Percentiles rank a stretch among this genome's conserved stretches.
Conservation (phyloP, 1,140 invertebrate species). For the Caenorhabditis latens region DNA sequence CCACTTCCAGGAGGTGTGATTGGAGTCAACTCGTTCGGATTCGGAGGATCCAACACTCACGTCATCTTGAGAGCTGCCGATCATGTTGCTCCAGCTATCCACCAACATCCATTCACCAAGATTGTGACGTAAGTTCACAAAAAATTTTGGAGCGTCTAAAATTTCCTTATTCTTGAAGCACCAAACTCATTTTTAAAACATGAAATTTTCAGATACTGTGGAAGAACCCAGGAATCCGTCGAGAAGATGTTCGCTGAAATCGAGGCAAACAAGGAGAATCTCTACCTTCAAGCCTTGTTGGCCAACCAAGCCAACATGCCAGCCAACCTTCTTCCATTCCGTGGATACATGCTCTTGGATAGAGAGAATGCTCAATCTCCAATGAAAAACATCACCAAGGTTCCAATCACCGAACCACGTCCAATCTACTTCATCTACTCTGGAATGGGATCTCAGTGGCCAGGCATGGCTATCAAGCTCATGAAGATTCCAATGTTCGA, state of each 20-base stretch:
- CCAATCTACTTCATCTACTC: constrained; percentile 94
- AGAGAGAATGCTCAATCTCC: constrained; percentile 77
- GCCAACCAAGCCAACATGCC: constrained; percentile 75
- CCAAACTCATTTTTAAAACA: constrained; percentile 78
- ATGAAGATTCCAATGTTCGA: constrained; percentile 87
- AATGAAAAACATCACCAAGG: constrained; percentile 80
- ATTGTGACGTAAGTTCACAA: constrained; percentile 50
- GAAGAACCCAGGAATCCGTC: constrained; percentile 87
- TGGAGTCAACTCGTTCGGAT: constrained; percentile 94
- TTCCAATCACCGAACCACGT: constrained; percentile 79
- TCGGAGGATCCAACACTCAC: constrained; percentile 96
- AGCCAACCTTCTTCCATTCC: constrained; percentile 76
- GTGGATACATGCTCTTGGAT: constrained; percentile 69
- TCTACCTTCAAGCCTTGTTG: constrained; percentile 74
- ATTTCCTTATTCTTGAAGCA: neutral
- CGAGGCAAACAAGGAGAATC: constrained; percentile 77
- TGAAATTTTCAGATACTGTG: constrained; percentile 85
- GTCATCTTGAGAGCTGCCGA: constrained; percentile 82
- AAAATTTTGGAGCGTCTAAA: constrained; percentile 63
- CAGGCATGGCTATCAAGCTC: constrained; percentile 89
- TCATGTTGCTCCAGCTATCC: constrained; percentile 71
- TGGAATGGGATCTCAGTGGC: constrained; percentile 97
- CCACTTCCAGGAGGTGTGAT: constrained; percentile 88
- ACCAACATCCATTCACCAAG: constrained; percentile 62
- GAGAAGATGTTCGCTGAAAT: constrained; percentile 82